A percentile compares a stretch with the other conserved stretches of the same genome.
Conservation (phyloP, 2,888 invertebrate species). For the Hofmannophila pseudospretella region DNA sequence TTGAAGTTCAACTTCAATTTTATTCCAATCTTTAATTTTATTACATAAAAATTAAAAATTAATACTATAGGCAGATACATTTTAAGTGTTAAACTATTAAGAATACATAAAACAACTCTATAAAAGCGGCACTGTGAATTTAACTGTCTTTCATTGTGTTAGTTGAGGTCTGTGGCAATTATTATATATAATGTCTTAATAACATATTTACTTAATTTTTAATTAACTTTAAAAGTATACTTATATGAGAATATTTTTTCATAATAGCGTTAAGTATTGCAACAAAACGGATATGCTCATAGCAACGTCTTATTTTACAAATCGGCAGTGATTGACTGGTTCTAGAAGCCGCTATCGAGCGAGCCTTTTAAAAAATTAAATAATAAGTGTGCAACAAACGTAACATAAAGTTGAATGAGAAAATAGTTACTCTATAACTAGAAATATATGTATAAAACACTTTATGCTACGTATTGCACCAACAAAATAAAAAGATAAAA, state of each 20-base stretch:
- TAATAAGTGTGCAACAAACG: constrained; percentile 23
- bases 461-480: constrained; percentile 56
- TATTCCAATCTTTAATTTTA: neutral
- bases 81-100: too few species aligned
- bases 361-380: constrained; percentile 23
- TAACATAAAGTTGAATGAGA: constrained; percentile 31
- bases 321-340: constrained; percentile 72
- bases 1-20: too few species aligned
- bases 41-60: neutral
- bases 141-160: neutral
- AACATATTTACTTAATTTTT: neutral
- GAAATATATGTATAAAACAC: constrained; percentile 19
- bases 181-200: neutral
- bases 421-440: constrained; percentile 9
- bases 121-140: neutral
- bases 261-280: constrained; percentile 46
- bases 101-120: neutral
- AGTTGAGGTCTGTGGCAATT: neutral
- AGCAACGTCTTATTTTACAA: constrained; percentile 48
- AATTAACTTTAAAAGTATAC: constrained; percentile 15
- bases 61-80: neutral
- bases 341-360: constrained; percentile 27
- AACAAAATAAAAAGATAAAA: constrained; percentile 21
- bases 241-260: constrained; percentile 48
- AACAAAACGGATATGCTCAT: constrained; percentile 48